Base-by-base conservation (phyloP, 2,797 vertebrate species). In the Salmo trutta region DNA sequence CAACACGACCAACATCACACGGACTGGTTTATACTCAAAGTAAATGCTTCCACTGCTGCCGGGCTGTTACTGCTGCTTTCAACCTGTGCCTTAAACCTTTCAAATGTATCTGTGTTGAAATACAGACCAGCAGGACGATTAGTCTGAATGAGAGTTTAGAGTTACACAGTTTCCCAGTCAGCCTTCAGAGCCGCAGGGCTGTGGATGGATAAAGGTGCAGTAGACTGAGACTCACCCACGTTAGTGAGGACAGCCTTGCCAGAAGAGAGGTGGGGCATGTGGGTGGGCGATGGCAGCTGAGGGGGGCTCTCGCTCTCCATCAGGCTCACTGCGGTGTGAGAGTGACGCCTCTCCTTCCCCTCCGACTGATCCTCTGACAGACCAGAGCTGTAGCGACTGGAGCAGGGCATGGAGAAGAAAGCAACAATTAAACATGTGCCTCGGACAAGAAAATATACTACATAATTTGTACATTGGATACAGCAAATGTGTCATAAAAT, bases 291-390 rank as follows among this genome's bases (percentile, higher is more conserved):
- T 5, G 97, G 96, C 86, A 97, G 94, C 82, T 96, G 96, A 10
- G 96, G 95, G 76, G 95, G 96, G 83, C 95, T 96, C 0, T 96
- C 94, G 0, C 95, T 89, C 64, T 97, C 97, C 0, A 96, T 95
- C 88, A 97, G 93, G 82, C 95, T 95, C 0, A 93, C 90, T 54
- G 94, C 89, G 4, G 93, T 95, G 74, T 99, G 98, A 0, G 98
- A 98, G 85, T 98, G 97, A 36, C 97, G 95, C 14, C 97, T 90
- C 79, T 97, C 97, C 79, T 97, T 97, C 84, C 77, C 88, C 65
- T 99, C 97, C n/a, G 92, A 93, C 95, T 24, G 93, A 93, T 76
- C 88, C 62, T 99, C 97, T 19, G 92, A 93, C 74, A 96, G 95
- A 82, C 95, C 90, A 4, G 91, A 95, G 89, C 96, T 92, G 80